Base-by-base conservation (phyloP, 1,140 invertebrate species). In the Scylla paramamosain region DNA sequence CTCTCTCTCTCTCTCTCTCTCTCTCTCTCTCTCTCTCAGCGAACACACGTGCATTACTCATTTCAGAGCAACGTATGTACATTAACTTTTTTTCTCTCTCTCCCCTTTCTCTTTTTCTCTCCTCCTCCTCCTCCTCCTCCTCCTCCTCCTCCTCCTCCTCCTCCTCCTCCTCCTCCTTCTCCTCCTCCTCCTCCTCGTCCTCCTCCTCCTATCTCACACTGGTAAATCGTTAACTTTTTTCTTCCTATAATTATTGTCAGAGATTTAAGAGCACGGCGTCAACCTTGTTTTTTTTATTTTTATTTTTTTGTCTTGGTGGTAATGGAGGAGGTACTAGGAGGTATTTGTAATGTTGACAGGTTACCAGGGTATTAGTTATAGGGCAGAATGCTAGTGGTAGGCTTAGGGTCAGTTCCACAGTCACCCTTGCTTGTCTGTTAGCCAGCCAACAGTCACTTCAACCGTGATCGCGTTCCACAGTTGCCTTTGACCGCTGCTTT, bases 91-190 rank as follows among this genome's bases (percentile, higher is more conserved):
- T 77, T 77, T 77, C 10, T 77, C n/a, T 77, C 67, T 77, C 10
- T 20, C 25, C 8, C 20, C n/a, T 1, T 8, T n/a, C n/a, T 20
- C 67, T 77, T n/a, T 20, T n/a, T 20, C 67, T 77, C 67, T n/a
- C 67, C 67, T n/a, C 67, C 20, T 77, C 67, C 67, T 59, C 67
- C 67, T 77, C 67, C 67, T n/a, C 20, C 67, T n/a, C 25, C n/a
- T n/a, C 67, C 67, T 77, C 25, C n/a, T 77, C 67, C 67, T 77
- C 8, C 67, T 77, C 67, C 67, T 25, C 67, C 67, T 77, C n/a
- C 67, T 77, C 67, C 67, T 77, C 67, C 67, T 77, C n/a, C 67
- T 77, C 67, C 67, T 77, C 67, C 67, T 77, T 20, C 67, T 77
- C 67, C 67, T n/a, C 67, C 67, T n/a, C 67, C 67, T 77, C 67